Evolutionary conservation across 2,113 vertebrate species (phyloP).

Genomic region (Acrocephalus kingi): DNA sequence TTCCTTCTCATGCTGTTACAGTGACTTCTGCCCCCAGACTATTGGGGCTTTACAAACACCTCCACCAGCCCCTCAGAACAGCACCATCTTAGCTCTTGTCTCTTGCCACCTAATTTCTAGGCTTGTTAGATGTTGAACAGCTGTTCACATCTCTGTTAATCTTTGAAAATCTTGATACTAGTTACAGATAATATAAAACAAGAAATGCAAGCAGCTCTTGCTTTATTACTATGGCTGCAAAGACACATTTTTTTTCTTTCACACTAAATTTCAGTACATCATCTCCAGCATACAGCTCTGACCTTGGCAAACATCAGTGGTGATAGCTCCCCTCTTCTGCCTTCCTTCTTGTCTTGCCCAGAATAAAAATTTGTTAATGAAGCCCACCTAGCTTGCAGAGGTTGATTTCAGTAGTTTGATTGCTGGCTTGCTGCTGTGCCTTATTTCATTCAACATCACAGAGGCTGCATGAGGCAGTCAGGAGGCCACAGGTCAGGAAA

Average conservation of each 20-base stretch:
- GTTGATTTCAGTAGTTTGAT: neutral
- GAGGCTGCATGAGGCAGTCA: neutral
- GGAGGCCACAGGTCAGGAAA: constrained; percentile 22
- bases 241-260: neutral
- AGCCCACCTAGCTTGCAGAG: neutral
- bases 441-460: constrained; percentile 1
- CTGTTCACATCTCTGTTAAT: neutral
- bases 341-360: neutral
- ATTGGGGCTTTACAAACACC: neutral
- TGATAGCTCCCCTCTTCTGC: neutral
- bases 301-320: neutral
- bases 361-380: neutral
- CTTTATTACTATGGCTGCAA: neutral
- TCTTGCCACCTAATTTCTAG: neutral
- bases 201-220: neutral
- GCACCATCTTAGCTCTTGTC: neutral
- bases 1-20: neutral
- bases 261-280: neutral
- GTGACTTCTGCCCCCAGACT: neutral
- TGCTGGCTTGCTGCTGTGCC: constrained; percentile 16
- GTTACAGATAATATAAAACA: neutral
- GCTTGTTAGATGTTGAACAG: neutral
- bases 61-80: neutral
- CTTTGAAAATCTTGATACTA: neutral
- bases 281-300: neutral